Base-by-base conservation (phyloP, 2,113 vertebrate species). In the Albula goreensis region DNA sequence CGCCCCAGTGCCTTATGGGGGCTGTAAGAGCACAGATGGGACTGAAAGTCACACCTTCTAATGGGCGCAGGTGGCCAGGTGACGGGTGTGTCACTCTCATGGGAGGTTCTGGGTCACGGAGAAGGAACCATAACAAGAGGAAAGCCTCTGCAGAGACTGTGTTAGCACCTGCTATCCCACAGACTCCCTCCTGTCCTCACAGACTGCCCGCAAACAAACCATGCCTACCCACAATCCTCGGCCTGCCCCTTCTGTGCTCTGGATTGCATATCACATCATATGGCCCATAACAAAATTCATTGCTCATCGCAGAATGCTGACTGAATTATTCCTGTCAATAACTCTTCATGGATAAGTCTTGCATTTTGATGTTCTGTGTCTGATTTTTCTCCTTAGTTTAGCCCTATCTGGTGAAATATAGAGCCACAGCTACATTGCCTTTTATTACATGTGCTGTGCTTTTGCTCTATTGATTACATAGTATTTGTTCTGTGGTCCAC, bases 101-200 rank as follows among this genome's bases (percentile, higher is more conserved):
- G 56, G 52, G 77, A 74, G 52, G 74, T 49, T 11, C 9, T 31
- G 10, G 19, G 17, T n/a, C 19, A 70, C 2, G 17, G n/a, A 31
- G 70, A 9, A 74, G 70, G 70, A 74, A 17, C n/a, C 17, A 79
- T 9, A 9, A 79, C 48, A 25, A 66, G 25, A 50, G 25, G 85
- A 82, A 49, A 63, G 19, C 85, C 66, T 88, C 90, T 89, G 22
- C 31, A 50, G 91, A 89, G 92, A 90, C 80, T 85, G 89, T 87
- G 89, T 92, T 92, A 92, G 83, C 90, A 89, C 92, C 84, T 78
- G 56, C 79, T 60, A 19, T 79, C 31, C 19, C 80, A 22, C 49
- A 10, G 50, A 10, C 10, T 17, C 77, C 22, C 9, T 41, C 19
- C 13, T 70, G 15, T 70, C 48, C 50, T 85, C 78, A 51, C 51